These are phyloP conservation scores for Halyomorpha halys DNA, from an alignment of 1,140 invertebrate genomes.

Conservation along the genomic window DNA sequence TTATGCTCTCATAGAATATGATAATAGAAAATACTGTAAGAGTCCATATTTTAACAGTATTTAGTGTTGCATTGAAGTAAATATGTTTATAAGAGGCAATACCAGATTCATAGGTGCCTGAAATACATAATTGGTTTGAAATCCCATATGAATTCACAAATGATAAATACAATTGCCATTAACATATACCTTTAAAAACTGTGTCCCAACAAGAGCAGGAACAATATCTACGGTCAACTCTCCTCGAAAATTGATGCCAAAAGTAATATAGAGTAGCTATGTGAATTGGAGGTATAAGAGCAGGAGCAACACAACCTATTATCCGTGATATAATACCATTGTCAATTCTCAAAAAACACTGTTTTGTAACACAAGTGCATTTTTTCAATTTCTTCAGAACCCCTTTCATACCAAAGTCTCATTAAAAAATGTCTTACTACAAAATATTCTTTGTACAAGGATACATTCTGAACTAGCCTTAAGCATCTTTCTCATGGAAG, in stretches of 20 bases:
- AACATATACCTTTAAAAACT: slow-evolving; percentile 30
- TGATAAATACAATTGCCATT: neutral
- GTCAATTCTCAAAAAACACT: slow-evolving; percentile 4
- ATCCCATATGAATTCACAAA: neutral
- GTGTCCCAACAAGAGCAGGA: slow-evolving; percentile 32
- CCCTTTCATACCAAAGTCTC: slow-evolving; percentile 9
- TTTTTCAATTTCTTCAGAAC: neutral
- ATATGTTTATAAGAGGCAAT: slow-evolving; percentile 67
- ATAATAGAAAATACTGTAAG: slow-evolving; percentile 54
- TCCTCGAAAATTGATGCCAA: slow-evolving; percentile 27
- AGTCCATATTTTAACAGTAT: slow-evolving; percentile 67
- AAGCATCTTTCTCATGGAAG: slow-evolving; percentile 4
- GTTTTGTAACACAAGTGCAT: neutral
- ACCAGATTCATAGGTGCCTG: slow-evolving; percentile 62
- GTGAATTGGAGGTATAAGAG: slow-evolving; percentile 28
- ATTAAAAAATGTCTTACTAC: neutral
- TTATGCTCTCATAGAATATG: slow-evolving; percentile 58
- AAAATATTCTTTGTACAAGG: no score
- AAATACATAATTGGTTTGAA: slow-evolving; percentile 32
- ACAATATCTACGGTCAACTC: slow-evolving; percentile 29
- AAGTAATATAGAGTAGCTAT: slow-evolving; percentile 30
- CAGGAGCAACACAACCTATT: slow-evolving; percentile 24
- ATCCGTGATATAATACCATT: slow-evolving; percentile 6
- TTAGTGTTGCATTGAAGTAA: slow-evolving; percentile 69
- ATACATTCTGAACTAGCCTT: no score